Conservation (phyloP, 1,140 invertebrate species). For the Procambarus virginalis region DNA sequence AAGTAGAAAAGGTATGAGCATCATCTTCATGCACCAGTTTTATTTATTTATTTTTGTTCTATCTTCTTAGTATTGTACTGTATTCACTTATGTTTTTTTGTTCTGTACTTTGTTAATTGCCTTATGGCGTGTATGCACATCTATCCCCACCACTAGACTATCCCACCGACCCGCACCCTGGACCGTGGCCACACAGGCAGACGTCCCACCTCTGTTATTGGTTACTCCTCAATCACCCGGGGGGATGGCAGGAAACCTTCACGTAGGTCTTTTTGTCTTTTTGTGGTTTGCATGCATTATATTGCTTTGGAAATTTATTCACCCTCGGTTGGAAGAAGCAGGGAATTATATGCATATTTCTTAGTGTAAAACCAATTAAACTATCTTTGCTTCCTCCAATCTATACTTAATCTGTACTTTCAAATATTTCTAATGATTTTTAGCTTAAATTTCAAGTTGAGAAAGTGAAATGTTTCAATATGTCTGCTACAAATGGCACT, state of each 20-base stretch:
- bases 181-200: conserved; percentile 61
- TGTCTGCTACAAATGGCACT: conserved; percentile 28
- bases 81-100: conserved; percentile 26
- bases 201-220: conserved; percentile 62
- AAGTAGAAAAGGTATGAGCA: background rate
- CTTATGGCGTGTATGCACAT: conserved; percentile 40
- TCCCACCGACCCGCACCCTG: conserved; percentile 59
- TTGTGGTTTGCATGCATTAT: conserved; percentile 13
- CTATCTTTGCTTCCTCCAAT: background rate
- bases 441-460: conserved; percentile 16
- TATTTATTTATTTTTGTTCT: conserved; percentile 33
- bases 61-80: background rate
- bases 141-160: conserved; percentile 57
- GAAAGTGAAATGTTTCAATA: conserved; percentile 7
- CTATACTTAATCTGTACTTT: background rate
- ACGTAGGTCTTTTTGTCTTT: conserved; percentile 46
- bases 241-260: conserved; percentile 53
- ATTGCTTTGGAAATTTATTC: conserved; percentile 16
- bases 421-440: background rate
- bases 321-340: conserved; percentile 37
- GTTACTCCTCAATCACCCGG: conserved; percentile 55
- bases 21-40: background rate
- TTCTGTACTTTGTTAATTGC: conserved; percentile 24
- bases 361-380: background rate
- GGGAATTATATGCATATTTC: background rate